Evolutionary conservation across 2,888 invertebrate genomes (phyloP).

Genomic region (Linyphia triangularis): DNA sequence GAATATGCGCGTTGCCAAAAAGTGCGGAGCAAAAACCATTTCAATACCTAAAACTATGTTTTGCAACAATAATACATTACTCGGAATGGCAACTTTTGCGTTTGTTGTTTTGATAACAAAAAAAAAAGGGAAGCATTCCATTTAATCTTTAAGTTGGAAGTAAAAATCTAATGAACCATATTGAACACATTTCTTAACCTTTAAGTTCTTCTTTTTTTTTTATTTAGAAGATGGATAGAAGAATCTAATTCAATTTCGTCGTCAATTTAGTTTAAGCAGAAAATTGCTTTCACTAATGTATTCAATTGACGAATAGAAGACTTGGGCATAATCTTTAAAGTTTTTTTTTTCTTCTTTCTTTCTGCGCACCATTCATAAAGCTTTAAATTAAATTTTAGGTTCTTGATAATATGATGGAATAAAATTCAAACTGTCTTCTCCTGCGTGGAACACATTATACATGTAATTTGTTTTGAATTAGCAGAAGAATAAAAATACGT

Average conservation of each 20-base stretch:
- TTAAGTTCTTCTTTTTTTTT: too few species aligned
- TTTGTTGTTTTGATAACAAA: constrained; percentile 41
- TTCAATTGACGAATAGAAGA: constrained; percentile 59
- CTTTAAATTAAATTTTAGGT: constrained; percentile 62
- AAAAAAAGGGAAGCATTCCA: constrained; percentile 34
- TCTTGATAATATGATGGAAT: constrained; percentile 50
- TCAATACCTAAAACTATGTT: constrained; percentile 64
- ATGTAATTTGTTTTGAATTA: constrained; percentile 58
- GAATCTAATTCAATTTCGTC: constrained; percentile 32
- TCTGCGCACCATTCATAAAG: constrained; percentile 24
- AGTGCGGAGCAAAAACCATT: constrained; percentile 51
- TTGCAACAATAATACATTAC: constrained; percentile 66
- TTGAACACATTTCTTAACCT: constrained; percentile 3
- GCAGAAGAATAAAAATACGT: background rate
- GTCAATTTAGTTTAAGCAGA: constrained; percentile 66
- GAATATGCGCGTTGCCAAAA: constrained; percentile 55
- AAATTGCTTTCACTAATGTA: constrained; percentile 70
- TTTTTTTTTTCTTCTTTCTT: constrained; percentile 9
- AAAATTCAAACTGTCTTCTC: constrained; percentile 14
- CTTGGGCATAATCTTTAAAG: background rate
- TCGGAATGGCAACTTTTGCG: constrained; percentile 42
- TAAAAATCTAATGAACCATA: constrained; percentile 68
- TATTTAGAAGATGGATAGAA: constrained; percentile 19
- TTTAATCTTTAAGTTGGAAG: constrained; percentile 67
- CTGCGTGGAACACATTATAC: background rate